Base-by-base conservation (phyloP, 1,140 invertebrate species). In the Drosophila paulistorum region DNA sequence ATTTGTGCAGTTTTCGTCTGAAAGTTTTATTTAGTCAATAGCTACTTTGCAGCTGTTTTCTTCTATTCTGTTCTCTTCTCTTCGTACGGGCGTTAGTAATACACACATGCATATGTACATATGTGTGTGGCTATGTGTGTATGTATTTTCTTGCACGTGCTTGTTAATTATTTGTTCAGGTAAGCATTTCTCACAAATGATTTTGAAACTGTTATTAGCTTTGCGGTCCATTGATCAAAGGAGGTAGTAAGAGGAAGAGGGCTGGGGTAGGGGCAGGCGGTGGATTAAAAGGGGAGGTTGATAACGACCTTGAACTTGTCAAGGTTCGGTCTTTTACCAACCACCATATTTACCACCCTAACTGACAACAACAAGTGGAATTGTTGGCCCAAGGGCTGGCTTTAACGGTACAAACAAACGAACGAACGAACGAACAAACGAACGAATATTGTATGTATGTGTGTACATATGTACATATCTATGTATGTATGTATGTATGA, bases 261-360 rank as follows among this genome's bases (percentile, higher is more conserved):
- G 23, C 10, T 11, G 11, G 11, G 37, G 10, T 11, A 30, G 30
- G 37, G 37, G 20, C 1, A 23, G 20, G 20, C 1, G 3, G 37
- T 13, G 10, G 45, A 51, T 9, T 51, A 23, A 23, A 48, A 67
- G 35, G 42, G 39, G 35, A 64, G 68, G 67, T 48, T 37, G 33
- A 39, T 13, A 7, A 33, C 35, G 83, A 79, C 82, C 82, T 85
- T 85, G 82, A 85, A 85, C 82, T 86, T 85, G 79, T 51, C 59
- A 11, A 51, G 45, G 45, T 51, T 51, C 23, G 45, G 45, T 51
- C 17, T 23, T 11, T 51, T 23, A 23, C 45, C 57, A 82, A 68
- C 64, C 70, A 81, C 74, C 74, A 64, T 35, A 64, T 60, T 65
- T 69, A 72, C 67, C 48, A 54, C 33, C 57, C 45, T 11, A 20